Percentiles rank a stretch among this genome's conserved stretches.
Conservation (phyloP, 2,888 invertebrate species). For the Oligia strigilis region DNA sequence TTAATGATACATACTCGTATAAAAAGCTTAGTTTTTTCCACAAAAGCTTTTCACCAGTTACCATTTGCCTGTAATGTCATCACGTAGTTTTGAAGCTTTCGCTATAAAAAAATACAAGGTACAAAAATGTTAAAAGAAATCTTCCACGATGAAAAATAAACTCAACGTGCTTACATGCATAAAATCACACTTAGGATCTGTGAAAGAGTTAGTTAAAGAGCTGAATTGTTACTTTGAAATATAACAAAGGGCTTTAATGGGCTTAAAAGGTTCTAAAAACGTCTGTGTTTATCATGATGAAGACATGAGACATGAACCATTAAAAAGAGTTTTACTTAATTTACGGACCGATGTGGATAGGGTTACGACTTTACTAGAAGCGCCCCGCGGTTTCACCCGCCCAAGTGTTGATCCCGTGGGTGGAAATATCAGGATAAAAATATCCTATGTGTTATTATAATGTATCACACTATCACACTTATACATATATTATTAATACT, state of each 20-base stretch:
- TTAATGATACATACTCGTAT: not conserved
- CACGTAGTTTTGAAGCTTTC: not conserved
- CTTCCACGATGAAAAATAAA: not conserved
- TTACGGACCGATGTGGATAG: not conserved
- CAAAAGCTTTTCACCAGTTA: not conserved
- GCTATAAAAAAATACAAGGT: not conserved
- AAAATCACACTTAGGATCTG: constrained; percentile 27
- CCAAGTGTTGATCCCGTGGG: too few species aligned
- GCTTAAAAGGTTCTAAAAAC: constrained; percentile 11
- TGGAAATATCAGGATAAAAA: too few species aligned
- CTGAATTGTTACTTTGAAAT: constrained; percentile 31
- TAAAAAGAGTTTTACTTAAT: constrained; percentile 7
- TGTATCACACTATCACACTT: too few species aligned
- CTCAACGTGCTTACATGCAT: constrained; percentile 22
- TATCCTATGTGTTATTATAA: too few species aligned
- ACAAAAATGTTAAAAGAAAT: not conserved
- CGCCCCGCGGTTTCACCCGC: too few species aligned
- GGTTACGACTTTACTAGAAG: not conserved
- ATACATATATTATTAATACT: too few species aligned
- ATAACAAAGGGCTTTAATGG: not conserved
- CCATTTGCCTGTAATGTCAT: not conserved
- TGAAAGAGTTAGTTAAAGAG: constrained; percentile 13
- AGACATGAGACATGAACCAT: not conserved
- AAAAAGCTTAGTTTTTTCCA: not conserved
- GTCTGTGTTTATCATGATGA: constrained; percentile 14